Conservation (phyloP, 2,113 vertebrate species). For the Stigmatopora nigra region DNA sequence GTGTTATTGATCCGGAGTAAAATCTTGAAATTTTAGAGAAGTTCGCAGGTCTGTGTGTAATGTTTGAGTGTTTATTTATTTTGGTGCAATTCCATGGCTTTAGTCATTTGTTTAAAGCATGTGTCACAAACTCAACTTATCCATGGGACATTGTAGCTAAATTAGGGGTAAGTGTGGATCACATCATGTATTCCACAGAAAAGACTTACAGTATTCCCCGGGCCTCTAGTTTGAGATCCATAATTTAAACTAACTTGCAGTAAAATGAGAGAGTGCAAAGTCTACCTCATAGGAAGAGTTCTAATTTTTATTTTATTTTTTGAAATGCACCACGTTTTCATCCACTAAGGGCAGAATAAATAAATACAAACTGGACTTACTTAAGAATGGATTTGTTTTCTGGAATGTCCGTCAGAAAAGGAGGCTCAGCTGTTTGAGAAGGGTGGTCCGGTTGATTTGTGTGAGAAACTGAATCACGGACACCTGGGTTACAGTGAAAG, state of each 20-base stretch:
- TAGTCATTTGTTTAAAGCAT: conserved; percentile 3
- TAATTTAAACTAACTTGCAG: neutral
- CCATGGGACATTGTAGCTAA: too few relatives aligned
- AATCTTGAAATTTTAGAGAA: too few relatives aligned
- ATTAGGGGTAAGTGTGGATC: too few relatives aligned
- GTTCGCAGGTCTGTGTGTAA: neutral
- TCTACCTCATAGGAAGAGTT: neutral
- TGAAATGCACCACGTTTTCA: neutral
- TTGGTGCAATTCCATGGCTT: neutral
- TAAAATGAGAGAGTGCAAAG: neutral
- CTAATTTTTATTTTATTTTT: neutral
- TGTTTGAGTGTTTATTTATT: conserved; percentile 3
- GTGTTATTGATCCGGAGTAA: too few relatives aligned
- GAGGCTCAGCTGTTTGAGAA: conserved; percentile 75
- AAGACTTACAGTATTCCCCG: too few relatives aligned
- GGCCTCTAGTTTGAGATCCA: too few relatives aligned
- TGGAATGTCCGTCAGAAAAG: conserved; percentile 80
- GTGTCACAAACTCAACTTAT: too few relatives aligned
- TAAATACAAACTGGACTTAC: conserved; percentile 70
- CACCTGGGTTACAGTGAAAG: conserved; percentile 66
- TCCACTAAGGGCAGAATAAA: neutral
- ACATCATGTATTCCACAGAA: too few relatives aligned
- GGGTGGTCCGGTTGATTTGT: conserved; percentile 71
- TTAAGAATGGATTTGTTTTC: conserved; percentile 75
- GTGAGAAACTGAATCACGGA: conserved; percentile 88